A percentile compares a stretch with the other conserved stretches of the same genome.
phyloP scores from a whole-genome alignment of 2,888 invertebrate species.

The Cryptophagus acutangulus region DNA sequence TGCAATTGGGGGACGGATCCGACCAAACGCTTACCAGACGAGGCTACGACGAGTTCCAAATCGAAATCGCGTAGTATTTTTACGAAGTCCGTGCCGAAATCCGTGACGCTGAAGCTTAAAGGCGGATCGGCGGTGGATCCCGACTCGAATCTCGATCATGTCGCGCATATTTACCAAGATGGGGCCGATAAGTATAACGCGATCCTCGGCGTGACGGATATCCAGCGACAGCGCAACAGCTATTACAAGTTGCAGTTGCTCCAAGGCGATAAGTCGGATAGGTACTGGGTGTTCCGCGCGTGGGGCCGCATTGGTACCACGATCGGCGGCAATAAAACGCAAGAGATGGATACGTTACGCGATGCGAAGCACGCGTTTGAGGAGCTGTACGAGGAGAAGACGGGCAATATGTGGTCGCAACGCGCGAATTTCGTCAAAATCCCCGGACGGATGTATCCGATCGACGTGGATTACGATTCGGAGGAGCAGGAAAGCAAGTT shows the following conservation, averaged over 20 bases:
- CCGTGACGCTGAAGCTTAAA: slow-evolving; percentile 67
- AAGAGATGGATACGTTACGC: slow-evolving; percentile 38
- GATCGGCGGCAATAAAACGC: slow-evolving; percentile 62
- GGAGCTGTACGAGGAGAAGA: slow-evolving; percentile 60
- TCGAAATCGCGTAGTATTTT: slow-evolving; percentile 40
- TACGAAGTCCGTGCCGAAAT: slow-evolving; percentile 54
- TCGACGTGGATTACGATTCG: slow-evolving; percentile 86
- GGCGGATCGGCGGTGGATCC: slow-evolving; percentile 89
- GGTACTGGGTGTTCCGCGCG: slow-evolving; percentile 58
- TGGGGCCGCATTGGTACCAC: slow-evolving; percentile 98
- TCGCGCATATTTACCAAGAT: slow-evolving; percentile 71
- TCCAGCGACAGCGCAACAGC: slow-evolving; percentile 83
- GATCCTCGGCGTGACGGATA: slow-evolving; percentile 79
- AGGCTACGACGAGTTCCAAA: too few species aligned
- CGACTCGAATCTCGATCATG: slow-evolving; percentile 72
- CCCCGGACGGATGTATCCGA: slow-evolving; percentile 73
- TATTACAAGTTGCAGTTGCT: slow-evolving; percentile 92
- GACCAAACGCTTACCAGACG: slow-evolving; percentile 34
- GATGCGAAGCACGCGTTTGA: slow-evolving; percentile 63
- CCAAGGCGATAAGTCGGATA: slow-evolving; percentile 59
- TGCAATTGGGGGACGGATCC: slow-evolving; percentile 78
- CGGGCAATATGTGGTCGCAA: slow-evolving; percentile 73
- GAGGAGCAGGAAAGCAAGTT: slow-evolving; percentile 47
- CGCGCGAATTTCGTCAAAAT: slow-evolving; percentile 57
- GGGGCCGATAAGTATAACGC: slow-evolving; percentile 63